A percentile compares a stretch with the other conserved stretches of the same genome.
These are phyloP conservation scores for Antechinus stuartii DNA, from an alignment of 2,113 vertebrate genomes.

Conservation along the genomic window DNA sequence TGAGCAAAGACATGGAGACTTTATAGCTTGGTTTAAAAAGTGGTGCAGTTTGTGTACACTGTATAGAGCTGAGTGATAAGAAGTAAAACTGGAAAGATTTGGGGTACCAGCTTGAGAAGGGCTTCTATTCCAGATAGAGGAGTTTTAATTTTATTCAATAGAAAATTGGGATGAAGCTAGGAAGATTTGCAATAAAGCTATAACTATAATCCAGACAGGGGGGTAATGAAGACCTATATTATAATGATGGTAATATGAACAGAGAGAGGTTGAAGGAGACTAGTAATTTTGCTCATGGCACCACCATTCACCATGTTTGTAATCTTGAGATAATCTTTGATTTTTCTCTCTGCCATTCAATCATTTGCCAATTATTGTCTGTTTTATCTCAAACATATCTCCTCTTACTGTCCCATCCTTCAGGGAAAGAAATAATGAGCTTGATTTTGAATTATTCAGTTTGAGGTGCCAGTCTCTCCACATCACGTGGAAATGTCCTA, in stretches of 20 bases:
- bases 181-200: background rate
- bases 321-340: background rate
- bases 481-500: background rate
- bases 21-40: background rate
- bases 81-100: background rate
- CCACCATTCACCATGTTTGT: background rate
- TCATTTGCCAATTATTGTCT: background rate
- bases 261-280: background rate
- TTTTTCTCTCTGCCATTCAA: background rate
- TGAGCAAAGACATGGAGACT: background rate
- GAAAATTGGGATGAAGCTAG: background rate
- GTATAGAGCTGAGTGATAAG: background rate
- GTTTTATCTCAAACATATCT: background rate
- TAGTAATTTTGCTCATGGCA: background rate
- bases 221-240: background rate
- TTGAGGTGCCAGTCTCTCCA: background rate
- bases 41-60: background rate
- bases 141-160: background rate
- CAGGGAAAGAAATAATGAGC: background rate
- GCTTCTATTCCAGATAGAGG: background rate
- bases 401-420: background rate
- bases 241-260: background rate
- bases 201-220: background rate
- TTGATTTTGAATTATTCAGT: background rate
- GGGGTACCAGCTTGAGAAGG: background rate